Conservation (phyloP, 2,888 invertebrate species). For the Aphrophora alni region DNA sequence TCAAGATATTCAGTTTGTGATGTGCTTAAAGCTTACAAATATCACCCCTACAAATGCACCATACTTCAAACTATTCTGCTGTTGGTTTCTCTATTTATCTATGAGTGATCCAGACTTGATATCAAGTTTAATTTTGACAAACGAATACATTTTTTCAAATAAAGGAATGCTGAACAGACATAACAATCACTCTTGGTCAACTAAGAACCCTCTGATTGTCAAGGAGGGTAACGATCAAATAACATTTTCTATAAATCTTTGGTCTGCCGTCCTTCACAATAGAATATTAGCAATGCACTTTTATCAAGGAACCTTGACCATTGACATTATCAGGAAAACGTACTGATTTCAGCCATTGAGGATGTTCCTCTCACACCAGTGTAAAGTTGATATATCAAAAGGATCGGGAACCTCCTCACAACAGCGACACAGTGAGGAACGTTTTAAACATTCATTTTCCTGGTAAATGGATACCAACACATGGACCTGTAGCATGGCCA, state of each 20-base stretch:
- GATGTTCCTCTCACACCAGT: slow-evolving; percentile 12
- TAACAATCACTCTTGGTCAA: slow-evolving; percentile 9
- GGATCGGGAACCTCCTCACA: slow-evolving; percentile 1
- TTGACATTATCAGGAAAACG: slow-evolving; percentile 1
- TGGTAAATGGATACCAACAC: not conserved
- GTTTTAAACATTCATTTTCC: not conserved
- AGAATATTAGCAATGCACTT: slow-evolving; percentile 9
- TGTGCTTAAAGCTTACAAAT: not conserved
- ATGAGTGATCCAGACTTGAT: not conserved
- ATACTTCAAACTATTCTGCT: not conserved
- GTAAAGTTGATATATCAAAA: not conserved
- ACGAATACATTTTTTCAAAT: not conserved
- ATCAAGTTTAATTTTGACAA: slow-evolving; percentile 14
- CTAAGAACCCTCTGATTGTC: slow-evolving; percentile 2
- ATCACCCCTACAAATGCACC: slow-evolving; percentile 14
- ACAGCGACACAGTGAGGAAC: not conserved
- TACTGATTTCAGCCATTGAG: not conserved
- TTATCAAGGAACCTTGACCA: slow-evolving; percentile 2
- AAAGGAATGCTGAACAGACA: slow-evolving; percentile 17
- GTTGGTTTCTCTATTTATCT: slow-evolving; percentile 3
- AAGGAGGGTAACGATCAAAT: slow-evolving; percentile 16
- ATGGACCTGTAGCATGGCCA: slow-evolving; percentile 18
- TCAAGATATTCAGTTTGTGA: not conserved
- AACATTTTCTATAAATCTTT: slow-evolving; percentile 4
- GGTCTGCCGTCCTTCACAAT: not conserved